phyloP scores from a whole-genome alignment of 2,797 vertebrate species.

The Onychomys arenicola region DNA sequence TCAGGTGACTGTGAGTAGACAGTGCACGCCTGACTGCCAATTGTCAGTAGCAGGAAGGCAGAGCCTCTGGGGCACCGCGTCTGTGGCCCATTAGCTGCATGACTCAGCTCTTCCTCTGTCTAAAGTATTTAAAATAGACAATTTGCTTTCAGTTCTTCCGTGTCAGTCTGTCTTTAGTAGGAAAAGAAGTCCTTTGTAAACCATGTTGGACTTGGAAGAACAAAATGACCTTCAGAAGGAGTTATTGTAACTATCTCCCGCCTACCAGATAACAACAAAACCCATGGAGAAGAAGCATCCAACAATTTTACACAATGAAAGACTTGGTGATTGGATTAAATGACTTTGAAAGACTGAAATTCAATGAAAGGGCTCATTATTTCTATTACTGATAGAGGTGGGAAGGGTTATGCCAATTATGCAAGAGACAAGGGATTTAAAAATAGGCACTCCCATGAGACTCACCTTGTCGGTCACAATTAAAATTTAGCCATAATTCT shows the following conservation, averaged over 20 bases:
- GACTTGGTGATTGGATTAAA: conserved; percentile 61
- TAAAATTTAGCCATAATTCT: background rate
- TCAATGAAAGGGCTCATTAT: conserved; percentile 50
- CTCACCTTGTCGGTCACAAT: background rate
- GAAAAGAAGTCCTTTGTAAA: background rate
- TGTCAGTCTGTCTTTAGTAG: background rate
- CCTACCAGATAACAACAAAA: conserved; percentile 19
- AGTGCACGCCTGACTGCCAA: background rate
- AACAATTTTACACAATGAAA: conserved; percentile 56
- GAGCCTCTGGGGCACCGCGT: background rate
- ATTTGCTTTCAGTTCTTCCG: background rate
- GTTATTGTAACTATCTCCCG: background rate
- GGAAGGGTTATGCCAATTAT: conserved; percentile 40
- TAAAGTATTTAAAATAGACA: conserved; percentile 9
- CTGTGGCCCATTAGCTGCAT: background rate
- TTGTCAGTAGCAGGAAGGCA: background rate
- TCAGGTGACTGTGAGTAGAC: conserved; percentile 38
- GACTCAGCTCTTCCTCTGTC: background rate
- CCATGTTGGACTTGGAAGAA: background rate
- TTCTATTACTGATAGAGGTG: conserved; percentile 46
- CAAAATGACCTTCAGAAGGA: background rate
- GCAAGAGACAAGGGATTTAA: background rate
- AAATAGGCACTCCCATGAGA: background rate
- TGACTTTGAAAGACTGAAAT: conserved; percentile 52
- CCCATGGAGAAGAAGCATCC: conserved; percentile 21